Percentiles rank a stretch among this genome's conserved stretches.
Evolutionary conservation across 1,140 invertebrate species (phyloP).

Genomic region (Drosophila truncata): DNA sequence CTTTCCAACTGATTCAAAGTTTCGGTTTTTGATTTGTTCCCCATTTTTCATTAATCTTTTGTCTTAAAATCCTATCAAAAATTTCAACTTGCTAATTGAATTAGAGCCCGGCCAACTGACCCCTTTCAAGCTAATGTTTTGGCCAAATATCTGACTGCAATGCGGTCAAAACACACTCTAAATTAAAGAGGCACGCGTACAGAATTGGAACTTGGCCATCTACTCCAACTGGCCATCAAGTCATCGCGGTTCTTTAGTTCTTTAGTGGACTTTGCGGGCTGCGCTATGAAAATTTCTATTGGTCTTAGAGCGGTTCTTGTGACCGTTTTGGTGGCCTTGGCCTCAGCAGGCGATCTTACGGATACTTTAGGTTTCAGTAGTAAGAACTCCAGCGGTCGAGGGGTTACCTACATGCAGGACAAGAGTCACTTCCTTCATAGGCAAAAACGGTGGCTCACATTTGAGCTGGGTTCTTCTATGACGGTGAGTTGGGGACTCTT

Average conservation of each 20-base stretch:
- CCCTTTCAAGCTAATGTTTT: constrained; percentile 59
- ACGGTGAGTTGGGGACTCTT: constrained; percentile 42
- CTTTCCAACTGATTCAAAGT: constrained; percentile 62
- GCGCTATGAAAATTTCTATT: constrained; percentile 46
- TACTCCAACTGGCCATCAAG: neutral
- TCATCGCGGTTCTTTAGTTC: constrained; percentile 2
- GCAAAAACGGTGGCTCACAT: constrained; percentile 71
- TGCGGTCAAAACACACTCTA: constrained; percentile 28
- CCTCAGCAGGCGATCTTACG: neutral
- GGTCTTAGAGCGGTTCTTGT: constrained; percentile 11
- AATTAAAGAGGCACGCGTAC: constrained; percentile 60
- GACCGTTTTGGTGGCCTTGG: neutral
- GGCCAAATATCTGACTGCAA: constrained; percentile 46
- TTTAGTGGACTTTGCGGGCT: constrained; percentile 2
- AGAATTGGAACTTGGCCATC: constrained; percentile 11
- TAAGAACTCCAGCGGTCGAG: constrained; percentile 7
- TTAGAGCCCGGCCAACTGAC: constrained; percentile 59
- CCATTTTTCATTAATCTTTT: constrained; percentile 13
- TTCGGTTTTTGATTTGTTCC: constrained; percentile 39
- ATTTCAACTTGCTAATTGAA: constrained; percentile 68
- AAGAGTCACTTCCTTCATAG: constrained; percentile 48
- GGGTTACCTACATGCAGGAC: constrained; percentile 56
- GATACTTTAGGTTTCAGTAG: neutral
- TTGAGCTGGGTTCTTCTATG: constrained; percentile 54
- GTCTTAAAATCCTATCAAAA: constrained; percentile 29